These are phyloP conservation scores for Calcarius lapponicus DNA, from an alignment of 2,797 vertebrate species.

Conservation along the genomic window DNA sequence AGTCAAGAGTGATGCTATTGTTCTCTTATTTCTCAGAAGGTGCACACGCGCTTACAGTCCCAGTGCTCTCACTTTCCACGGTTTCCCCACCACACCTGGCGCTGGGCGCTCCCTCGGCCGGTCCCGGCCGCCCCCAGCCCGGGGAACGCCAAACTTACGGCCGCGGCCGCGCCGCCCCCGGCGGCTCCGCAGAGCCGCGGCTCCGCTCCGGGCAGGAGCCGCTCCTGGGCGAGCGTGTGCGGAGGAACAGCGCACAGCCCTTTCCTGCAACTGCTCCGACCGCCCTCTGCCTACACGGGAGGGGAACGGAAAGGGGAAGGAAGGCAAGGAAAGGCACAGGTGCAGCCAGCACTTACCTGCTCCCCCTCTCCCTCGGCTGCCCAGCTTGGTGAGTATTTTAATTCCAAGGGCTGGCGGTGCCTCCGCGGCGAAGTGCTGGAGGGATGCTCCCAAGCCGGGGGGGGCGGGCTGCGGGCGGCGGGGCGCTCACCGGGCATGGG, in stretches of 20 bases:
- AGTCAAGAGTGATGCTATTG: not conserved
- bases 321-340: not conserved
- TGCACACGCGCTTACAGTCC: not conserved
- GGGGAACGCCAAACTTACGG: not conserved
- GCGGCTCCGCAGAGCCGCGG: not conserved
- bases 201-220: not conserved
- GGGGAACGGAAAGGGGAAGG: not conserved
- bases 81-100: not conserved
- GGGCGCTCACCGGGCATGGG: constrained; percentile 11
- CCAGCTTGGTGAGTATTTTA: constrained; percentile 25
- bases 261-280: not conserved
- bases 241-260: not conserved
- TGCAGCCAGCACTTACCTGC: constrained; percentile 50
- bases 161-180: not conserved
- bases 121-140: not conserved
- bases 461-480: constrained; percentile 24
- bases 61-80: not conserved
- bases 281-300: not conserved
- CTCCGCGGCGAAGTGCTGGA: constrained; percentile 4
- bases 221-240: not conserved
- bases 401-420: constrained; percentile 35
- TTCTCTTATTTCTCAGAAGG: not conserved
- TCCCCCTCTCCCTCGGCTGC: constrained; percentile 12
- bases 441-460: constrained; percentile 5
- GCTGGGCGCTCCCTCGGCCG: not conserved